phyloP scores from a whole-genome alignment of 2,888 invertebrate genomes.

The Elysia crispata region DNA sequence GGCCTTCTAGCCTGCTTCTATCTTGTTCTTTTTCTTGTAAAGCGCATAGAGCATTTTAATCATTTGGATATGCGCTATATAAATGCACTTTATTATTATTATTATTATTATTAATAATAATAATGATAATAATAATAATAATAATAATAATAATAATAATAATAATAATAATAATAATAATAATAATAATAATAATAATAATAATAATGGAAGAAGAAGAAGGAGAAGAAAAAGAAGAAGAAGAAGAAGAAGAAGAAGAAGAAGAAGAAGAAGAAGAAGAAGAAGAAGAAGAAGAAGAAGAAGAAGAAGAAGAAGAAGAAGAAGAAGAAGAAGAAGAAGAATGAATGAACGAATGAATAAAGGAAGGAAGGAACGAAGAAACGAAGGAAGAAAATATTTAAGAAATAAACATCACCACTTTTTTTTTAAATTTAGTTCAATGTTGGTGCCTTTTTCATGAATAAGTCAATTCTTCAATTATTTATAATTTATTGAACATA shows the following conservation, averaged over 20 bases:
- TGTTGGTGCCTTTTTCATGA: too few species aligned
- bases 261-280: constrained; percentile 10
- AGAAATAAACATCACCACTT: not conserved
- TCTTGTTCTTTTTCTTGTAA: too few species aligned
- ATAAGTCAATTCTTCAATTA: too few species aligned
- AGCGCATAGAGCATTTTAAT: too few species aligned
- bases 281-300: constrained; percentile 14
- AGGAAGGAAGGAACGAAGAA: not conserved
- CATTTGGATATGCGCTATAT: too few species aligned
- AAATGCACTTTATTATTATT: too few species aligned
- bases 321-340: not conserved
- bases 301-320: not conserved
- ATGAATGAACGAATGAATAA: not conserved
- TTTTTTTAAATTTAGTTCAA: too few species aligned
- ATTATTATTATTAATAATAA: too few species aligned
- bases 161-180: not conserved
- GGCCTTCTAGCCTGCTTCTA: too few species aligned
- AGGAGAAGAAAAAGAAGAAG: not conserved
- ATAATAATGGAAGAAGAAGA: not conserved
- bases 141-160: not conserved
- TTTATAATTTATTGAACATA: too few species aligned
- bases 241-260: too few species aligned
- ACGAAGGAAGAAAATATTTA: not conserved
- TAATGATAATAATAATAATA: not conserved
- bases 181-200: not conserved